Conservation (phyloP, 23 tunicate genomes). For the Botrylloides violaceus region DNA sequence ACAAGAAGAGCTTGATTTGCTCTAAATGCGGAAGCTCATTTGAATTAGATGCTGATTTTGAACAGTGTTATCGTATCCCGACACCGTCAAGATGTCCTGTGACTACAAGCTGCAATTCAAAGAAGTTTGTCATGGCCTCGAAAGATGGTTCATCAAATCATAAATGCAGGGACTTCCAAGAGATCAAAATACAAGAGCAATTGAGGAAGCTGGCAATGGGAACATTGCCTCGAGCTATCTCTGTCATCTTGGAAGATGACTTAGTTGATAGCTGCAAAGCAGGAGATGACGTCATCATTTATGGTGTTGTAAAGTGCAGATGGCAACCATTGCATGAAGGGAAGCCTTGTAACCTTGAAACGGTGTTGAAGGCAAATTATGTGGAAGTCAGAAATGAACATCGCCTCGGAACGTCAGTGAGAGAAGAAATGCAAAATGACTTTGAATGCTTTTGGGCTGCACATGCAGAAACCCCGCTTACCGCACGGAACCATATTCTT, state of each 20-base stretch:
- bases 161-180: conserved; percentile 86
- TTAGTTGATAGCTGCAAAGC: conserved; percentile 86
- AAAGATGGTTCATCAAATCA: conserved; percentile 10
- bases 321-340: conserved; percentile 55
- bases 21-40: conserved; percentile 52
- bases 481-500: conserved; percentile 70
- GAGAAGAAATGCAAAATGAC: conserved; percentile 66
- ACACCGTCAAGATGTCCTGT: conserved; percentile 72
- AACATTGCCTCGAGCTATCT: conserved; percentile 71
- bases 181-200: conserved; percentile 82
- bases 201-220: conserved; percentile 80
- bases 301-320: conserved; percentile 65
- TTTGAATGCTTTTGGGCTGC: conserved; percentile 91
- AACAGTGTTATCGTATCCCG: conserved; percentile 43
- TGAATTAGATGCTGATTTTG: conserved; percentile 53
- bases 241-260: conserved; percentile 80
- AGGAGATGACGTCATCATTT: conserved; percentile 73
- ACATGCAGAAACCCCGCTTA: conserved; percentile 37
- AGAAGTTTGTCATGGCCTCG: conserved; percentile 55
- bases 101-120: conserved; percentile 39
- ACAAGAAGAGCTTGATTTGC: conserved; percentile 67
- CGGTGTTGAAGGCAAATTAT: conserved; percentile 77
- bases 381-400: conserved; percentile 74
- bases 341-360: conserved; percentile 63
- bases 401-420: conserved; percentile 14